These are phyloP conservation scores for Lindbergichthys nudifrons DNA, from an alignment of 2,797 vertebrate genomes.

Conservation along the genomic window DNA sequence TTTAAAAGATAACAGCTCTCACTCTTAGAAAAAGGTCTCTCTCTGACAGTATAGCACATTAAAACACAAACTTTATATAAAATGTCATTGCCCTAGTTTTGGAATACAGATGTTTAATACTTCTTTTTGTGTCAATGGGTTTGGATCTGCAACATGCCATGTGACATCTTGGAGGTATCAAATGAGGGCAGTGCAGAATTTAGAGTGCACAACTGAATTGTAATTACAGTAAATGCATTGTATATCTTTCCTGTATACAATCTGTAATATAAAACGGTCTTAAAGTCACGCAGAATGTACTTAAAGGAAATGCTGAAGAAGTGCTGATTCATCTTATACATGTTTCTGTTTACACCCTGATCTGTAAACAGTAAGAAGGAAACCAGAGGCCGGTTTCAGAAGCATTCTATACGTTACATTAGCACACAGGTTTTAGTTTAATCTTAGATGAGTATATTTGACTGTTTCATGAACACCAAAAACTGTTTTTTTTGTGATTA, in stretches of 20 bases:
- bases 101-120: not conserved
- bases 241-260: too few species aligned
- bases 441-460: too few species aligned
- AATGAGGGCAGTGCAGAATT: not conserved
- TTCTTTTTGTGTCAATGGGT: conserved; percentile 2
- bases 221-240: conserved; percentile 4
- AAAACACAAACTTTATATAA: not conserved
- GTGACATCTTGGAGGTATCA: not conserved
- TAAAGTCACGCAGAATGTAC: not conserved
- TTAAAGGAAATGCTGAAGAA: not conserved
- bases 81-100: not conserved
- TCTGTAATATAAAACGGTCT: not conserved
- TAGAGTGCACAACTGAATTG: not conserved
- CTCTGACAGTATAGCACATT: not conserved
- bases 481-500: too few species aligned
- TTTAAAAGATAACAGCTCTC: conserved; percentile 5
- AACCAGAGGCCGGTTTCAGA: not conserved
- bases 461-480: too few species aligned
- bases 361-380: not conserved
- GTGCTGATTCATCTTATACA: not conserved
- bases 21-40: not conserved
- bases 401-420: too few species aligned
- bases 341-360: conserved; percentile 1
- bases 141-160: not conserved
- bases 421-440: too few species aligned